These are phyloP conservation scores for Oryctolagus cuniculus DNA, from an alignment of 2,113 vertebrate genomes.

Conservation along the genomic window mOryCun1.1 NC_091436.1:148240501-148241000, in stretches of 20 bases:
- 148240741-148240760: neutral
- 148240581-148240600: neutral
- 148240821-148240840: conserved; percentile 20
- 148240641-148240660: neutral
- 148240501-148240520: conserved; percentile 16
- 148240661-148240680: neutral
- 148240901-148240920: conserved; percentile 9
- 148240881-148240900: neutral
- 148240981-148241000: conserved; percentile 46
- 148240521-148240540: neutral
- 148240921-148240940: conserved; percentile 61
- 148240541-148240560: neutral
- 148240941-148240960: conserved; percentile 25
- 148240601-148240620: neutral
- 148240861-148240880: neutral
- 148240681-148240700: rapidly evolving
- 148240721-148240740: neutral
- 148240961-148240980: conserved; percentile 34
- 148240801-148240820: conserved; percentile 9
- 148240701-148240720: neutral
- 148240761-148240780: neutral
- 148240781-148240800: neutral
- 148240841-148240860: neutral
- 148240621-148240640: neutral
- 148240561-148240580: neutral